These are phyloP conservation scores for Valencia hispanica DNA, from an alignment of 2,797 vertebrate genomes.

Conservation along the genomic window DNA sequence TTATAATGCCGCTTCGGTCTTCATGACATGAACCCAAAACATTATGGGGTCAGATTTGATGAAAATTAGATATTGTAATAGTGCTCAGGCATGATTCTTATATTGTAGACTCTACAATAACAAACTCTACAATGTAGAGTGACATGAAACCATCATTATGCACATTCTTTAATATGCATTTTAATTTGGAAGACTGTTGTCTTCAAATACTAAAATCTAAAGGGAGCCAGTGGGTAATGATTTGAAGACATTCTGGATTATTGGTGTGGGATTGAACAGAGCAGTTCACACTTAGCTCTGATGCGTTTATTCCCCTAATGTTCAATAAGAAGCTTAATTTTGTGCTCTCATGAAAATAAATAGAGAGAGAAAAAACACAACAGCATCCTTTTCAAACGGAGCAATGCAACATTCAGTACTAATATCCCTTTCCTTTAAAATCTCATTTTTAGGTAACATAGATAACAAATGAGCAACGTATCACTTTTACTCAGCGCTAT, in stretches of 20 bases:
- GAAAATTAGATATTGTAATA: conserved; percentile 39
- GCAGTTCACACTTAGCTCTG: conserved; percentile 47
- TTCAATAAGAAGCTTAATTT: conserved; percentile 29
- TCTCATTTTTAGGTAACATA: neutral
- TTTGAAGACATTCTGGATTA: conserved; percentile 65
- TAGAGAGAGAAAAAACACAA: neutral
- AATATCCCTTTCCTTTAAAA: neutral
- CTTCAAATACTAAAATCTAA: conserved; percentile 41
- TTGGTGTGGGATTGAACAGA: conserved; percentile 58
- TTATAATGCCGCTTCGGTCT: conserved; percentile 48
- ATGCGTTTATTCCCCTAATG: conserved; percentile 62
- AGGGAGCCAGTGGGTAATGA: conserved; percentile 57
- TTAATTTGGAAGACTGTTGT: conserved; percentile 20
- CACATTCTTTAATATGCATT: conserved; percentile 28
- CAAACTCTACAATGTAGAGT: too few relatives aligned
- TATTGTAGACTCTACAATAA: too few relatives aligned
- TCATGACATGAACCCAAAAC: conserved; percentile 47
- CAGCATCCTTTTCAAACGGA: conserved; percentile 14
- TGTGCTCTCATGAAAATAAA: conserved; percentile 12
- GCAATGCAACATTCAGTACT: neutral
- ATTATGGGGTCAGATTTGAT: conserved; percentile 49
- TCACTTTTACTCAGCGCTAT: conserved; percentile 6
- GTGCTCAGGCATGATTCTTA: conserved; percentile 21
- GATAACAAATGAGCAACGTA: conserved; percentile 1
- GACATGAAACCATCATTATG: conserved; percentile 4